Conservation (phyloP, 2,888 invertebrate genomes). For the Tachina lurida region DNA sequence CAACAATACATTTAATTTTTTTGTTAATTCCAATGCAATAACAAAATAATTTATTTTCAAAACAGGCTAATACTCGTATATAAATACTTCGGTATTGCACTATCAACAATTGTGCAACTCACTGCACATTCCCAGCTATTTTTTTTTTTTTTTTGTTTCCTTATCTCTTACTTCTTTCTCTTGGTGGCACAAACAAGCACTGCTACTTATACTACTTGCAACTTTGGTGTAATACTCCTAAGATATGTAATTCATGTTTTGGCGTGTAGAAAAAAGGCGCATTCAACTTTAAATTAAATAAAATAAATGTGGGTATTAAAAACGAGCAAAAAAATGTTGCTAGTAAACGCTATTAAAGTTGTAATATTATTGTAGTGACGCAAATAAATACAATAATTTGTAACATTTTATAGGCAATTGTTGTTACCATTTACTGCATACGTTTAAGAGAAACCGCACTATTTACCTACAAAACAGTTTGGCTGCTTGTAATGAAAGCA, state of each 20-base stretch:
- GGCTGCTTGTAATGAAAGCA: conserved; percentile 5
- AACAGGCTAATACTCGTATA: not conserved
- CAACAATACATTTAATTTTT: not conserved
- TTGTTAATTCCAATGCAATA: conserved; percentile 13
- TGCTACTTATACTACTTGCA: not conserved
- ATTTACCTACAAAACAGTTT: not conserved
- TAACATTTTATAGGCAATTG: conserved; percentile 11
- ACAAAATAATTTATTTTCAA: conserved; percentile 19
- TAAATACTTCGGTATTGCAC: conserved; percentile 36
- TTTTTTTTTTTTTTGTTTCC: conserved; percentile 26
- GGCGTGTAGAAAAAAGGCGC: conserved; percentile 53
- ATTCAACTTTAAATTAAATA: conserved; percentile 34
- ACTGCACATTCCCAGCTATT: conserved; percentile 12
- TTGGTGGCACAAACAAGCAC: conserved; percentile 20
- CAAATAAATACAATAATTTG: conserved; percentile 52
- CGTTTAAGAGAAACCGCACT: not conserved
- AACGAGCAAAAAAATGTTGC: conserved; percentile 40
- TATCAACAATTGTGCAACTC: conserved; percentile 62
- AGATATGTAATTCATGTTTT: conserved; percentile 34
- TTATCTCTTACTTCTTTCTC: conserved; percentile 31
- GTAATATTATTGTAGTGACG: conserved; percentile 41
- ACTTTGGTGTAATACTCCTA: conserved; percentile 14
- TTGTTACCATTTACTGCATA: conserved; percentile 13
- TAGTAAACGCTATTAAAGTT: conserved; percentile 18
- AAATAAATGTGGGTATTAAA: conserved; percentile 42